These are phyloP conservation scores for Plectropomus leopardus DNA, from an alignment of 2,113 vertebrate genomes.

Conservation along the genomic window DNA sequence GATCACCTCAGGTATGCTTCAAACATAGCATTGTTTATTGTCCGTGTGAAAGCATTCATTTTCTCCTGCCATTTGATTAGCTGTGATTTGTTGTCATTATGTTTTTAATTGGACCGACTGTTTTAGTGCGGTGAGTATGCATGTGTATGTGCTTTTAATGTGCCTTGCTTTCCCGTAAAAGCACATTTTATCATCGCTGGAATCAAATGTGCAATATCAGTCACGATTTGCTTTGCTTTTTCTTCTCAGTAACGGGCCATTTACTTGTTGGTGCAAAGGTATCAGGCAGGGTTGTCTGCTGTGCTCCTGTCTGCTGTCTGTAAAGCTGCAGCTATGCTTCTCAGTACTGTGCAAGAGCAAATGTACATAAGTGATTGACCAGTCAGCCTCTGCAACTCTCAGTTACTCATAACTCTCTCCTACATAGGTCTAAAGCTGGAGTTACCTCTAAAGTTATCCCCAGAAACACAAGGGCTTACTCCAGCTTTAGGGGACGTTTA, in stretches of 20 bases:
- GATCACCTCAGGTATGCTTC: not conserved
- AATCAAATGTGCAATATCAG: not conserved
- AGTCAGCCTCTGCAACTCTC: no score
- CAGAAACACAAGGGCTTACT: no score
- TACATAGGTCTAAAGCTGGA: no score
- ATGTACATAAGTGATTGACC: no score
- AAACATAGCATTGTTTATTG: no score
- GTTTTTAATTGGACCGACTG: not conserved
- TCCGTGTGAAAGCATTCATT: no score
- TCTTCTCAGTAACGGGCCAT: not conserved
- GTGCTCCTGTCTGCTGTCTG: not conserved
- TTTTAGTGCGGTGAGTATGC: not conserved
- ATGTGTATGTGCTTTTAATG: not conserved
- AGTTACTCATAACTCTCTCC: no score
- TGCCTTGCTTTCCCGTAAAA: not conserved
- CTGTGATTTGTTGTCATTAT: not conserved
- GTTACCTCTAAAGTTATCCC: no score
- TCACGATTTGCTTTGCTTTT: not conserved
- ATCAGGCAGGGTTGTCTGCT: not conserved
- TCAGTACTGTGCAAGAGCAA: no score
- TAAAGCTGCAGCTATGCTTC: no score
- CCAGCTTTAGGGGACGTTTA: no score
- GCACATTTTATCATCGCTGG: not conserved
- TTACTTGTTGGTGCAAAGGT: not conserved
- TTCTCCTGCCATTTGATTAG: not conserved